phyloP scores from a whole-genome alignment of 2,113 vertebrate species.

The Hemicordylus capensis region DNA sequence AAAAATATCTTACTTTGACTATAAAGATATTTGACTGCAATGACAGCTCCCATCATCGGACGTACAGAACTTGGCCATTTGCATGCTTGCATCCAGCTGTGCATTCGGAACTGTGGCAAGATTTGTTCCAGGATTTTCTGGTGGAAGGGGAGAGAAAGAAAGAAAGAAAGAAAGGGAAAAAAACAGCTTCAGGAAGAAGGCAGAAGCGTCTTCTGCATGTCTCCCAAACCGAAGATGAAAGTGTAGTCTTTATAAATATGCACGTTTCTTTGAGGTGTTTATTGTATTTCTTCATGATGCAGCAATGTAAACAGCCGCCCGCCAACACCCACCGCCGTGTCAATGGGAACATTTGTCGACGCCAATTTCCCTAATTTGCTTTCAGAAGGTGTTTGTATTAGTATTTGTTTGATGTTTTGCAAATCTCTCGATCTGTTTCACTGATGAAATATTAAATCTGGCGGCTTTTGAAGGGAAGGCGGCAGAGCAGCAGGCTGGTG shows the following conservation, averaged over 20 bases:
- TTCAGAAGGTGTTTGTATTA: conserved; percentile 72
- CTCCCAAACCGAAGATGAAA: conserved; percentile 66
- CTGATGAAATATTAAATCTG: conserved; percentile 68
- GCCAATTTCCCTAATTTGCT: conserved; percentile 67
- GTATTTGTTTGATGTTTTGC: conserved; percentile 68
- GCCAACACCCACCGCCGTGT: conserved; percentile 67
- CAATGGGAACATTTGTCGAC: conserved; percentile 72
- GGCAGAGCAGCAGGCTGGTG: conserved; percentile 33
- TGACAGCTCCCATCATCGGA: conserved; percentile 3
- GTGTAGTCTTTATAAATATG: conserved; percentile 61
- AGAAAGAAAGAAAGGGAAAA: conserved; percentile 39
- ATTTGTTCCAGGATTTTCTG: conserved; percentile 24
- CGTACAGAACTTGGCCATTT: not conserved
- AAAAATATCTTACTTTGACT: not conserved
- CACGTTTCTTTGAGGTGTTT: conserved; percentile 58
- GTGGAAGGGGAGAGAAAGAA: conserved; percentile 41
- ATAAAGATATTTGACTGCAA: not conserved
- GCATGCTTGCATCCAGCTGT: conserved; percentile 41
- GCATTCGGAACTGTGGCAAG: conserved; percentile 37
- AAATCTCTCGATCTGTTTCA: conserved; percentile 61
- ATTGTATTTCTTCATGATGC: conserved; percentile 72
- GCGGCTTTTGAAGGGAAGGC: conserved; percentile 60
- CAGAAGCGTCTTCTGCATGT: conserved; percentile 42
- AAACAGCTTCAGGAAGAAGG: conserved; percentile 51
- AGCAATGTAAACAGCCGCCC: conserved; percentile 70